These are phyloP conservation scores for Pseudoatta argentina DNA, from an alignment of 1,140 invertebrate species.

Conservation along the genomic window DNA sequence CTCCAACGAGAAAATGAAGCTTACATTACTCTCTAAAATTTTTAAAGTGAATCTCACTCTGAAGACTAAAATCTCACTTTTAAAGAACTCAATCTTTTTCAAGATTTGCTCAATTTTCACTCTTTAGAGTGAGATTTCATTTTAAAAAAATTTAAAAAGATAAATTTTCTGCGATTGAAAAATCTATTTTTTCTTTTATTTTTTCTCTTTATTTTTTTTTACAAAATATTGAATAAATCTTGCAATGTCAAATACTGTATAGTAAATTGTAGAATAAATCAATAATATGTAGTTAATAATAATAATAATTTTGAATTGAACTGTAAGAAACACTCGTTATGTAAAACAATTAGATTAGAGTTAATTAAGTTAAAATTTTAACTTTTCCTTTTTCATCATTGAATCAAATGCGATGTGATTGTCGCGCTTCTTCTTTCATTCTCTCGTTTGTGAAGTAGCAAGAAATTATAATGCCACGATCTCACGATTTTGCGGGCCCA, in stretches of 20 bases:
- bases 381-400: background rate
- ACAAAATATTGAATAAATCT: background rate
- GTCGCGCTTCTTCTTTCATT: background rate
- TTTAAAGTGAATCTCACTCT: too few relatives aligned
- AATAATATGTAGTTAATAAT: background rate
- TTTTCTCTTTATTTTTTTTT: background rate
- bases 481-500: conserved; percentile 23
- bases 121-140: too few relatives aligned
- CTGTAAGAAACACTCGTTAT: background rate
- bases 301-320: background rate
- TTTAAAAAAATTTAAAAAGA: too few relatives aligned
- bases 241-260: background rate
- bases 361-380: background rate
- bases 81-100: too few relatives aligned
- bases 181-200: background rate
- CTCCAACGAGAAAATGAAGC: background rate
- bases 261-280: background rate
- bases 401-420: background rate
- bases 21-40: background rate
- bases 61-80: too few relatives aligned
- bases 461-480: conserved; percentile 32
- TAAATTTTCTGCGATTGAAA: too few relatives aligned
- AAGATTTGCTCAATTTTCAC: too few relatives aligned
- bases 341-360: background rate
- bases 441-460: background rate